Conservation (phyloP, 2,797 vertebrate genomes). For the Hozukius guyotensis region DNA sequence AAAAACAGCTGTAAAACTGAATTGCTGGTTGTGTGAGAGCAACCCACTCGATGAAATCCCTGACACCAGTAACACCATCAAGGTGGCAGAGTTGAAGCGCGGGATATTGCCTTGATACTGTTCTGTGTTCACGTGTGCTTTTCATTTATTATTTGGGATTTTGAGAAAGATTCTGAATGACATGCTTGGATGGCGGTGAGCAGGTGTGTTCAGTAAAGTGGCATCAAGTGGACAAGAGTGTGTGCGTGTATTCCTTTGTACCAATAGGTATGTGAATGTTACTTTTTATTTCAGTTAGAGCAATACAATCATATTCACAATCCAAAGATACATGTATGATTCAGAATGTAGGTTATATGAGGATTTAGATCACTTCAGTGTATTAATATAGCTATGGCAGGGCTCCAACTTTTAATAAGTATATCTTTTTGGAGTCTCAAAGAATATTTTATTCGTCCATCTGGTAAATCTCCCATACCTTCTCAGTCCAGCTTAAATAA, state of each 20-base stretch:
- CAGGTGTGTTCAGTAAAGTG: conserved; percentile 24
- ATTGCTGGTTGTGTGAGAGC: conserved; percentile 39
- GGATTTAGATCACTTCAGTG: neutral
- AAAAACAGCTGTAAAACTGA: conserved; percentile 64
- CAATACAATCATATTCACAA: neutral
- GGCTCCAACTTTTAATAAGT: neutral
- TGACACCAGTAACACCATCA: conserved; percentile 46
- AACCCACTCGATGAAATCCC: conserved; percentile 21
- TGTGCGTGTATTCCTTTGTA: neutral
- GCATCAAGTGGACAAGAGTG: conserved; percentile 6
- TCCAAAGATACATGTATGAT: neutral
- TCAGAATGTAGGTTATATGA: no score
- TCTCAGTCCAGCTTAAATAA: no score
- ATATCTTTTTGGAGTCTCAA: neutral
- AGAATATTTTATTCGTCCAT: neutral
- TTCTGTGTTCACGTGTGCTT: neutral
- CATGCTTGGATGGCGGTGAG: conserved; percentile 1
- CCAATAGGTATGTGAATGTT: neutral
- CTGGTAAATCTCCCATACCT: no score
- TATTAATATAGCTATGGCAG: neutral
- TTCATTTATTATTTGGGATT: conserved; percentile 39
- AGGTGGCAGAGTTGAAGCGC: conserved; percentile 35
- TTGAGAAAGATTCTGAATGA: conserved; percentile 24
- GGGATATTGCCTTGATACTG: conserved; percentile 40
- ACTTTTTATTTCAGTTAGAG: neutral